Conservation (phyloP, 2,888 invertebrate genomes). For the Eulithis testata region DNA sequence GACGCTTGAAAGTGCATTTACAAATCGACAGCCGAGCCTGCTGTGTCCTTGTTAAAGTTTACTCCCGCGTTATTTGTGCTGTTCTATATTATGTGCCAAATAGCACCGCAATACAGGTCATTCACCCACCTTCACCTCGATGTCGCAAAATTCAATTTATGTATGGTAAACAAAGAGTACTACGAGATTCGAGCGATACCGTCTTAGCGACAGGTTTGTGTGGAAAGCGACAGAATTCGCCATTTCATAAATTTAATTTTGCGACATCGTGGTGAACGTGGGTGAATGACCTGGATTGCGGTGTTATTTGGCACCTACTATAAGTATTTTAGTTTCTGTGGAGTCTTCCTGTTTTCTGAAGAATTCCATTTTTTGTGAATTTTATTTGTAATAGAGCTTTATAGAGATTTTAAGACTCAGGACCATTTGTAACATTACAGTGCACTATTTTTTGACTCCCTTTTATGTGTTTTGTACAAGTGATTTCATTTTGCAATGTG, state of each 20-base stretch:
- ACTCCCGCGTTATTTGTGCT: constrained; percentile 77
- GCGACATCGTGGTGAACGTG: too few species aligned
- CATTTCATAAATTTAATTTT: too few species aligned
- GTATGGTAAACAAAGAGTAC: too few species aligned
- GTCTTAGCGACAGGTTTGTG: too few species aligned
- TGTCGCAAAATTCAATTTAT: too few species aligned
- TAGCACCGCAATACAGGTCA: too few species aligned
- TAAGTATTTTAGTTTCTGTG: constrained; percentile 68
- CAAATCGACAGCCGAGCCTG: constrained; percentile 66
- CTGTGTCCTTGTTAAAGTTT: constrained; percentile 66
- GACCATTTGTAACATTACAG: constrained; percentile 74
- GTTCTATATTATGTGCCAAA: too few species aligned
- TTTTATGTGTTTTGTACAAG: constrained; percentile 61
- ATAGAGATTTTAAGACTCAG: constrained; percentile 81
- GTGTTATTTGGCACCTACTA: too few species aligned
- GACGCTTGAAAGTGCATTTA: constrained; percentile 66
- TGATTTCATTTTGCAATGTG: constrained; percentile 65
- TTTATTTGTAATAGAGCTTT: constrained; percentile 76
- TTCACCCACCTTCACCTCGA: too few species aligned
- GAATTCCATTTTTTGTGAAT: constrained; percentile 64
- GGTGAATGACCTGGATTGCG: too few species aligned
- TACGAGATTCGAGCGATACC: too few species aligned
- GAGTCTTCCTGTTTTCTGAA: constrained; percentile 52
- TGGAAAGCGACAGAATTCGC: too few species aligned
- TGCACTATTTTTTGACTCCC: constrained; percentile 68